Percentiles rank a stretch among this genome's conserved stretches.
phyloP scores from a whole-genome alignment of 2,797 vertebrate species.

The Zenarchopterus dispar region DNA sequence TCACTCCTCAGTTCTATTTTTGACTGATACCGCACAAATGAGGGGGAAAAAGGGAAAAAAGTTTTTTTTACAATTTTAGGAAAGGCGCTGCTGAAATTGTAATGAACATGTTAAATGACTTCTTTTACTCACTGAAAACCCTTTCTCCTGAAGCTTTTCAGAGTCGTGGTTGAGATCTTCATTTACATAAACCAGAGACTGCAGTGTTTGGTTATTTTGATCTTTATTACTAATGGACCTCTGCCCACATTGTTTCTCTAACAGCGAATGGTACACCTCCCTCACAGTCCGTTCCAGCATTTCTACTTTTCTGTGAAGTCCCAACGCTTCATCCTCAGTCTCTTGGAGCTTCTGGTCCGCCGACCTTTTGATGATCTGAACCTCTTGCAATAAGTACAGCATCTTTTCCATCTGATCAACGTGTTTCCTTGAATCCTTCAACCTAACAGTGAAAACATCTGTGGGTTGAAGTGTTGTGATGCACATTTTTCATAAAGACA shows the following conservation, averaged over 20 bases:
- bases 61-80: background rate
- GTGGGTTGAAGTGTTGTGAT: slow-evolving; percentile 21
- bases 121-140: slow-evolving; percentile 77
- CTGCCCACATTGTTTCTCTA: slow-evolving; percentile 60
- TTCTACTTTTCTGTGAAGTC: slow-evolving; percentile 76
- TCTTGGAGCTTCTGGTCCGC: slow-evolving; percentile 81
- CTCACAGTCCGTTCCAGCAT: slow-evolving; percentile 71
- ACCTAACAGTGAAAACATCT: slow-evolving; percentile 65
- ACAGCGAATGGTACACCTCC: slow-evolving; percentile 69
- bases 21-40: slow-evolving; percentile 61
- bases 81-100: background rate
- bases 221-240: slow-evolving; percentile 37
- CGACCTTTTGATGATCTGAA: slow-evolving; percentile 78
- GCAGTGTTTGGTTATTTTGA: slow-evolving; percentile 29
- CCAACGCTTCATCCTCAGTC: slow-evolving; percentile 67
- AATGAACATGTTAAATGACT: background rate
- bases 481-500: background rate
- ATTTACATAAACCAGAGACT: slow-evolving; percentile 54
- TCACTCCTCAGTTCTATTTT: slow-evolving; percentile 68
- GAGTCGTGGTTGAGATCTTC: slow-evolving; percentile 36
- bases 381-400: slow-evolving; percentile 79
- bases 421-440: slow-evolving; percentile 77
- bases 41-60: background rate
- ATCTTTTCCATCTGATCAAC: slow-evolving; percentile 79
- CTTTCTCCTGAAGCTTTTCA: slow-evolving; percentile 67